Evolutionary conservation across 1,140 invertebrate genomes (phyloP).

Genomic region (Heliconius melpomene): DNA sequence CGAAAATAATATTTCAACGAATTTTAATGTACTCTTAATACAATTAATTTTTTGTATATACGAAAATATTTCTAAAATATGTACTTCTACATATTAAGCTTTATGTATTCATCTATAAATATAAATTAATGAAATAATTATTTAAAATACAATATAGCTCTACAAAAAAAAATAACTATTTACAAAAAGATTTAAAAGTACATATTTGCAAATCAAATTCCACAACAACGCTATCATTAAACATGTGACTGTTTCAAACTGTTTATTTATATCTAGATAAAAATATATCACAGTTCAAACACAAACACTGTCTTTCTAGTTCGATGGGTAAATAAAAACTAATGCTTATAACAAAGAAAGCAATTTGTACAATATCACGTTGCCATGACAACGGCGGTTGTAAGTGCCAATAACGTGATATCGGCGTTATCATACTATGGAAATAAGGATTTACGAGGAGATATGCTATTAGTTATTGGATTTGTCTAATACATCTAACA

Average conservation of each 20-base stretch:
- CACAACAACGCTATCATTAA: no score
- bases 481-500: not conserved
- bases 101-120: no score
- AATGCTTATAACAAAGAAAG: not conserved
- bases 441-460: not conserved
- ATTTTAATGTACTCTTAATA: no score
- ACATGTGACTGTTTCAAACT: no score
- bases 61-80: no score
- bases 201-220: no score
- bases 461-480: not conserved
- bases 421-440: not conserved
- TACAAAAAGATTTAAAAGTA: no score
- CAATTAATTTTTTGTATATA: no score
- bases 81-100: no score
- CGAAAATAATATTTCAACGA: not conserved
- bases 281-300: not conserved
- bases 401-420: slow-evolving; percentile 1
- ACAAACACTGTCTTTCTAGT: slow-evolving; percentile 2
- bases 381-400: not conserved
- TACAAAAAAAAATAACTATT: no score
- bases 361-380: not conserved
- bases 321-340: not conserved
- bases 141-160: no score
- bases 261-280: not conserved
- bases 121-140: no score